Evolutionary conservation across 2,113 vertebrate species (phyloP), one percentile per base, ranked within the genome.

Genomic region (Balaeniceps rex): DNA sequence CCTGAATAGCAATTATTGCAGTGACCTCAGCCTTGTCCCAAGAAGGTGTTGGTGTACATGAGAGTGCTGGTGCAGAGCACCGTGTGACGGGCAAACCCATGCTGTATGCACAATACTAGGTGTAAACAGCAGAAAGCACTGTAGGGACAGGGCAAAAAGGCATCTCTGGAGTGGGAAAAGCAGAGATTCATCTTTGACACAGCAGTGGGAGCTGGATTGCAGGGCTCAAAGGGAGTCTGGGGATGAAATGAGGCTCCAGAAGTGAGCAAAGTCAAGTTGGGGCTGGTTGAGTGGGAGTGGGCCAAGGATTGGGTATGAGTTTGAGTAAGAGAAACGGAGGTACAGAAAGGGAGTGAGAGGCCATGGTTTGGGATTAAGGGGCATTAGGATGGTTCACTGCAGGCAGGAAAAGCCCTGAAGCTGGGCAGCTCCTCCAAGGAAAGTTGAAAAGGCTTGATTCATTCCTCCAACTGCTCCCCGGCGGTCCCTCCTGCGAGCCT

Each of bases 251-350:
- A 64, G 44, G 63, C 49, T 44, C 36, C n/a, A 33, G 15, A 46
- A 40, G 34, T 12, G 33, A 57, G 49, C 29, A 4, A 24, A 6
- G 60, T 34, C n/a, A 5, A n/a, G 40, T 19, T 1, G 1, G 46
- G 54, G 72, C 76, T 0, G 3, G 31, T 1, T 21, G 60, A 60
- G 18, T 1, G 6, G 51, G 47, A 76, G 5, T 0, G 7, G 69
- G 76, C 49, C 51, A 57, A 54, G 75, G 70, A 8, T 0, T 5
- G 44, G 61, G 28, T 5, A 14, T 25, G 75, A 75, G n/a, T 6
- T 58, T 14, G n/a, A 16, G 31, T 66, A 33, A 23, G 33, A 36
- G 54, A 42, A 68, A 38, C 14, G 11, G 52, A 72, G 25, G 52
- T 28, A 44, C 9, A 52, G 77, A 26, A 38, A 34, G 49, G 9